Evolutionary conservation across 2,797 vertebrate species (phyloP).

Genomic region (Melanogrammus aeglefinus): DNA sequence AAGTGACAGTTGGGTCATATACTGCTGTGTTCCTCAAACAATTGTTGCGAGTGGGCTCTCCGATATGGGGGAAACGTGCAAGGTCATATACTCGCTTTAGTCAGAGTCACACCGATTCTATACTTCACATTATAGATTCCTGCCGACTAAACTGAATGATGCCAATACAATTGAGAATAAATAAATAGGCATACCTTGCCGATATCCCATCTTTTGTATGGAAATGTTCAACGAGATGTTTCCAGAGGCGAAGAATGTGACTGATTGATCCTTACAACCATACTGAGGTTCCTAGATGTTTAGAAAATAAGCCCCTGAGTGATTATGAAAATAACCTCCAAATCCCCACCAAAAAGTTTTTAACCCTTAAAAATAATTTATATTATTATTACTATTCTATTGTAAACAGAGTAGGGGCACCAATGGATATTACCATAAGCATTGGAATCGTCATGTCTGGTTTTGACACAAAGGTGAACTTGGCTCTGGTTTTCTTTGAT

Average conservation of each 20-base stretch:
- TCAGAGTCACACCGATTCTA: no score
- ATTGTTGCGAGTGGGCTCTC: no score
- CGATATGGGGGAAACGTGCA: no score
- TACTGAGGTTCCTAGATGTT: conserved; percentile 54
- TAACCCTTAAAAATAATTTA: background rate
- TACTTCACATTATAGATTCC: no score
- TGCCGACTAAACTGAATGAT: no score
- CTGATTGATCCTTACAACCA: conserved; percentile 42
- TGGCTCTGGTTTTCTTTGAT: conserved; percentile 38
- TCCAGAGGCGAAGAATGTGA: conserved; percentile 55
- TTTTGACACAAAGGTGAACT: conserved; percentile 65
- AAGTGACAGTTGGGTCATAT: background rate
- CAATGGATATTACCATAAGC: conserved; percentile 55
- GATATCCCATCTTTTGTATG: conserved; percentile 52
- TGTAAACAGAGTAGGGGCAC: background rate
- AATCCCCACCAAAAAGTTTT: background rate
- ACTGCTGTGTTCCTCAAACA: no score
- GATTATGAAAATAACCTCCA: background rate
- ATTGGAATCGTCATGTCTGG: conserved; percentile 45
- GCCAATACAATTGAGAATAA: background rate
- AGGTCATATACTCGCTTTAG: no score
- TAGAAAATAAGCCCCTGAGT: background rate
- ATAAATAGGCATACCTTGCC: conserved; percentile 60
- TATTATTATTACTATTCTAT: background rate
- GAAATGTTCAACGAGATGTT: conserved; percentile 49